Conservation (phyloP, 2,113 vertebrate genomes). For the Heterochromis multidens region DNA sequence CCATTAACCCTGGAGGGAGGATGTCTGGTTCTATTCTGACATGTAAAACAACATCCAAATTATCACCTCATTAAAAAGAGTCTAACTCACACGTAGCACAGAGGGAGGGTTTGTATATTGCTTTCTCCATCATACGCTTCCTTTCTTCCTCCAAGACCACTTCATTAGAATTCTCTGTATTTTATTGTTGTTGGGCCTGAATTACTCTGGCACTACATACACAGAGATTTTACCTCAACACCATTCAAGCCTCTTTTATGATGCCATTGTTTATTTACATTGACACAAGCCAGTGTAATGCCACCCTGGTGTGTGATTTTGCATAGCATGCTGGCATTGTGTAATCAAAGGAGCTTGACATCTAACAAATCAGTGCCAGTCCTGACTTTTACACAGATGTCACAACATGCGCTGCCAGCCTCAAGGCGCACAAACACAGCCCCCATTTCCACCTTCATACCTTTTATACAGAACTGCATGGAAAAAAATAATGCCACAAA, state of each 20-base stretch:
- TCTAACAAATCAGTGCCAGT: background rate
- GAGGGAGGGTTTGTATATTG: slow-evolving; percentile 20
- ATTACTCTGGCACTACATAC: background rate
- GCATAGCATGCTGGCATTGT: background rate
- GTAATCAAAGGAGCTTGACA: background rate
- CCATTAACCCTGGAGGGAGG: slow-evolving; percentile 47
- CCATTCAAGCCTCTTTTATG: background rate
- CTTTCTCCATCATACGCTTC: background rate
- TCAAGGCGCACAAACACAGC: background rate
- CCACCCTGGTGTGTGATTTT: background rate
- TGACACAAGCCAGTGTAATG: background rate
- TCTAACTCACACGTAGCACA: slow-evolving; percentile 42
- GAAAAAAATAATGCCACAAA: background rate
- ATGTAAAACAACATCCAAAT: slow-evolving; percentile 59
- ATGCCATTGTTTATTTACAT: background rate
- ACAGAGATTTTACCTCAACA: background rate
- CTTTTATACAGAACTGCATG: background rate
- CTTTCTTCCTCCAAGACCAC: background rate
- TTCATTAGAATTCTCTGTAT: background rate
- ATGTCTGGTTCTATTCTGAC: slow-evolving; percentile 47
- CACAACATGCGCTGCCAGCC: background rate
- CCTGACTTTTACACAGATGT: background rate
- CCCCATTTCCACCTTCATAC: background rate
- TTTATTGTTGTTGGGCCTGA: background rate
- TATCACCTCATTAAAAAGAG: slow-evolving; percentile 62